These are phyloP conservation scores for Heliothis peltigera DNA, from an alignment of 2,888 invertebrate genomes.

Conservation along the genomic window DNA sequence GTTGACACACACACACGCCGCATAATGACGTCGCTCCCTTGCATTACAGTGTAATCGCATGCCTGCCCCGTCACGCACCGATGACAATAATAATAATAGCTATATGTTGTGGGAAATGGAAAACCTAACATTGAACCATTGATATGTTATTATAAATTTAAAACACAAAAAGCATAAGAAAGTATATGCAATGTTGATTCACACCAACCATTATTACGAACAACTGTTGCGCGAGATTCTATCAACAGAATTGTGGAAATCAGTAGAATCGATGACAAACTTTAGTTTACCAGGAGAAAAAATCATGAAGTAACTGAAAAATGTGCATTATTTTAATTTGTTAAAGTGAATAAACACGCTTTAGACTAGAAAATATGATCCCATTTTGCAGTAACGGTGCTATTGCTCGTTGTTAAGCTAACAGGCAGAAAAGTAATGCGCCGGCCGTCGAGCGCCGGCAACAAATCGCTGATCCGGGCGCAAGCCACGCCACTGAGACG, in stretches of 20 bases:
- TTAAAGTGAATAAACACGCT: slow-evolving; percentile 24
- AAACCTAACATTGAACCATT: slow-evolving; percentile 59
- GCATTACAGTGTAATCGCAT: slow-evolving; percentile 77
- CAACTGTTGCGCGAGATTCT: slow-evolving; percentile 38
- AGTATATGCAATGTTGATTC: slow-evolving; percentile 7
- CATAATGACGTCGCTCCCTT: slow-evolving; percentile 71
- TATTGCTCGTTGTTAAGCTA: slow-evolving; percentile 50
- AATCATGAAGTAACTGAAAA: slow-evolving; percentile 23
- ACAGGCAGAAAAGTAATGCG: slow-evolving; percentile 63
- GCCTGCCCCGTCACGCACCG: slow-evolving; percentile 80
- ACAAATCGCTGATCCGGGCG: slow-evolving; percentile 41
- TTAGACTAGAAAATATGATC: slow-evolving; percentile 39
- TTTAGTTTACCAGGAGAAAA: slow-evolving; percentile 9
- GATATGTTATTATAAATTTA: slow-evolving; percentile 47
- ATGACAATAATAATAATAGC: slow-evolving; percentile 77
- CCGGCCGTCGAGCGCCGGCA: slow-evolving; percentile 31
- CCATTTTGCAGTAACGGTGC: slow-evolving; percentile 60
- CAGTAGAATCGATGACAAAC: slow-evolving; percentile 27
- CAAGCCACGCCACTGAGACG: slow-evolving; percentile 12
- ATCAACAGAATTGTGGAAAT: slow-evolving; percentile 32
- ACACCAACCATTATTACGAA: slow-evolving; percentile 19
- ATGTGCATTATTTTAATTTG: slow-evolving; percentile 24
- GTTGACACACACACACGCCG: slow-evolving; percentile 73
- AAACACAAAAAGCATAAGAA: slow-evolving; percentile 24
- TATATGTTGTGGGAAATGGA: slow-evolving; percentile 77